Evolutionary conservation across 2,113 vertebrate species (phyloP).

Genomic region (Herpailurus yagouaroundi): DNA sequence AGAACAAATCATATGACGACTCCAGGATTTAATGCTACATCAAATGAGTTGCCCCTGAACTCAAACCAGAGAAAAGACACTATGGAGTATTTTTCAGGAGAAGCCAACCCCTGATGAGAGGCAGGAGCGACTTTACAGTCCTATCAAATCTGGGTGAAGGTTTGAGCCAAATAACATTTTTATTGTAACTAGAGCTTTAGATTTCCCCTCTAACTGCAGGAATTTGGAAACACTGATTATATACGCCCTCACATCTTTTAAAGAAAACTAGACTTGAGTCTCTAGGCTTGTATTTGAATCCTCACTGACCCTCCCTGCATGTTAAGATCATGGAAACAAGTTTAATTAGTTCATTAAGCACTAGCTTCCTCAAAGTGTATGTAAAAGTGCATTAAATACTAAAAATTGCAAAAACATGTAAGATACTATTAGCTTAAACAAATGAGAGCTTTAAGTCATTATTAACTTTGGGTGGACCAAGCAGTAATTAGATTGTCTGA

Average conservation of each 20-base stretch:
- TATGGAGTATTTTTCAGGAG: neutral
- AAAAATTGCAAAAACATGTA: neutral
- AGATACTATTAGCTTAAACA: neutral
- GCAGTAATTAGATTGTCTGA: constrained; percentile 3
- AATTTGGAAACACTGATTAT: neutral
- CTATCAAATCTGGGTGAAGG: neutral
- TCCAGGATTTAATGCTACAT: neutral
- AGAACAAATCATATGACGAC: neutral
- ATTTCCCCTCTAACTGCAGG: neutral
- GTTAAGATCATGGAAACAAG: neutral
- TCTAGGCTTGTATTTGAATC: neutral
- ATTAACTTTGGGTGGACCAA: neutral
- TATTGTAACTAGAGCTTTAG: neutral
- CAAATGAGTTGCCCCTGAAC: neutral
- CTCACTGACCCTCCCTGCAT: neutral
- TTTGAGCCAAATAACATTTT: neutral
- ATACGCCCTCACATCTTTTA: neutral
- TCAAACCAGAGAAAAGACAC: neutral
- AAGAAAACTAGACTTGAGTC: neutral
- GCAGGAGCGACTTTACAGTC: neutral
- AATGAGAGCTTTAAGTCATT: neutral
- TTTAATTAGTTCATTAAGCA: neutral
- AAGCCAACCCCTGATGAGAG: neutral
- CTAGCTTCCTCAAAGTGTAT: neutral
- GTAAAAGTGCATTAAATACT: neutral